phyloP scores from a whole-genome alignment of 2,797 vertebrate species.

The Pyrocephalus nanus region DNA sequence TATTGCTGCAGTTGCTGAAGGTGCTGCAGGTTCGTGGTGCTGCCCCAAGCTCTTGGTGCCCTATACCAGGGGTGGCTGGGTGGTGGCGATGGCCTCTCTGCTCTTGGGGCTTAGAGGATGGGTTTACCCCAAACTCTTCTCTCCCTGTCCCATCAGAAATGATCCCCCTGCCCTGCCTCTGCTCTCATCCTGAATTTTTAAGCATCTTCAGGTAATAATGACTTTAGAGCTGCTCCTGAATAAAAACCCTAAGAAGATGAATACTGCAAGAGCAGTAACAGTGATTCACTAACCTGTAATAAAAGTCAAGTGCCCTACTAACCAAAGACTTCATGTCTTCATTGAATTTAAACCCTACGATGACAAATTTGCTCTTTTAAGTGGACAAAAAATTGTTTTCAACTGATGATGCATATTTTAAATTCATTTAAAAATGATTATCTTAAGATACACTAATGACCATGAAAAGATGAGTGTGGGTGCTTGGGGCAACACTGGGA shows the following conservation, averaged over 20 bases:
- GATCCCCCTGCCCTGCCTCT: neutral
- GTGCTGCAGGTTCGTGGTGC: neutral
- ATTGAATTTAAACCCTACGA: neutral
- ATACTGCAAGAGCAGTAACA: neutral
- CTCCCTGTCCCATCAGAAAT: neutral
- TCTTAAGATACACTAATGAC: neutral
- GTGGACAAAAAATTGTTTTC: neutral
- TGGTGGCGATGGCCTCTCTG: neutral
- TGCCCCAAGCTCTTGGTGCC: neutral
- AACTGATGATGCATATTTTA: neutral
- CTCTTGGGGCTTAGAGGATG: neutral
- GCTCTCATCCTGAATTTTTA: neutral
- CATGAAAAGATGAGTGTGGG: neutral
- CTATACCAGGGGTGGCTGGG: neutral
- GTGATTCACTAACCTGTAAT: neutral
- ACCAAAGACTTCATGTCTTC: conserved; percentile 10
- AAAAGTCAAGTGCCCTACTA: conserved; percentile 20
- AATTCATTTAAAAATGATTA: neutral
- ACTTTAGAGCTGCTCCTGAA: neutral
- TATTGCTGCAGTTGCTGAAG: neutral
- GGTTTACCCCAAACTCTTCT: neutral
- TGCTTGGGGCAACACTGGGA: neutral
- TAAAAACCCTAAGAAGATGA: neutral
- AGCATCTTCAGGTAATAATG: neutral
- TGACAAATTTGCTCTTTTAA: neutral